Percentiles rank a stretch among this genome's conserved stretches.
Conservation (phyloP, 2,797 vertebrate genomes). For the Coracias cyanogaster region DNA sequence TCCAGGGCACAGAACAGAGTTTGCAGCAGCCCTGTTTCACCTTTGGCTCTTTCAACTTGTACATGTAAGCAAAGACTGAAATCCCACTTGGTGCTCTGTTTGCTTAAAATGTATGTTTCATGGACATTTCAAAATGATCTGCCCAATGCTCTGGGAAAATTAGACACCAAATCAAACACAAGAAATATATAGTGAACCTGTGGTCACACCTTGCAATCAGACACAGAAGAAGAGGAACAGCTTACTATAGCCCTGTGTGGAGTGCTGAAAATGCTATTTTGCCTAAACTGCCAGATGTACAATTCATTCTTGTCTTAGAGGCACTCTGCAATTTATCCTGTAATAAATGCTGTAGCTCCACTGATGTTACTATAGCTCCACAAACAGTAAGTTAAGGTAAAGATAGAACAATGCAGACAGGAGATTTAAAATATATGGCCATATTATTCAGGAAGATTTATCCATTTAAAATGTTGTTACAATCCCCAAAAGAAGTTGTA, state of each 20-base stretch:
- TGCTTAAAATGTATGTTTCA: background rate
- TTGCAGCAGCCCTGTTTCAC: background rate
- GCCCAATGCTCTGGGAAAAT: background rate
- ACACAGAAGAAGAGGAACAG: background rate
- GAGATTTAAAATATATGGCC: background rate
- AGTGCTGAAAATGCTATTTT: background rate
- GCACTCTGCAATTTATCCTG: background rate
- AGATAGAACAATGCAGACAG: background rate
- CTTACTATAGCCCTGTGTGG: background rate
- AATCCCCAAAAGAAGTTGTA: background rate
- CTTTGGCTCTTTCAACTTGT: background rate
- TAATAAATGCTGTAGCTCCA: background rate
- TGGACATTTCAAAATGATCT: background rate
- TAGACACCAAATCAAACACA: background rate
- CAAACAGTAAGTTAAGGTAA: background rate
- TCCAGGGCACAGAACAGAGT: background rate
- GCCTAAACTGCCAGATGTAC: background rate
- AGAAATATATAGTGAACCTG: background rate
- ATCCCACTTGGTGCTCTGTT: background rate
- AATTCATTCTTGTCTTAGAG: background rate
- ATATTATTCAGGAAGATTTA: background rate
- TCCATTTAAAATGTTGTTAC: background rate
- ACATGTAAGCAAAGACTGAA: background rate
- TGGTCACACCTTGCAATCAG: background rate
- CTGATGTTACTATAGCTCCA: background rate